Evolutionary conservation across 92 coral and sea anemone genomes (phyloP), one percentile per base, ranked within the genome.

Genomic region (Porites cylindrica): DNA sequence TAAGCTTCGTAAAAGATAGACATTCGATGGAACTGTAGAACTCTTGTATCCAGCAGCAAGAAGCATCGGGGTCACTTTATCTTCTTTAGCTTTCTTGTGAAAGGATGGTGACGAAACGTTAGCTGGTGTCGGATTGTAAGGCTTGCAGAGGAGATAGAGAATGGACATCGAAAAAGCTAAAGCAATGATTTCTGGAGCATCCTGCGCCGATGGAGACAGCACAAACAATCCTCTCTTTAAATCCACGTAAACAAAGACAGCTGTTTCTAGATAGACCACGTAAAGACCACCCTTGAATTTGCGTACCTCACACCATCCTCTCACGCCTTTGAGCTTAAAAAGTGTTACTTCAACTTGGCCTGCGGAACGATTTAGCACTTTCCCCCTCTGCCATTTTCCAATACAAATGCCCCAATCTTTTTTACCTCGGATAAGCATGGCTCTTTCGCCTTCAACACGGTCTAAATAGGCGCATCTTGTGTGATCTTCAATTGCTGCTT

Each of bases 131-230:
- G 88, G 88, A 60, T 58, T 20, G 72, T 91, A 86, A 0, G 93
- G 93, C n/a, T 88, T 90, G 51, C 93, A 90, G 47, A 90, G 88
- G 17, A 90, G 80, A 51, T 87, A 89, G 12, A 91, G 88, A 21
- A 91, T 72, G 13, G 94, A 51, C 1, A 82, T 78, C 16, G 94
- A 81, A 76, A 91, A 77, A 4, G 84, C 85, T 17, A 91, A 65
- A 1, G 91, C 91, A 12, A 87, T 64, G 23, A 86, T 80, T 47
- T 91, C 91, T 70, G 94, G 91, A 68, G 86, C 26, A 54, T 80
- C 90, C 17, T 82, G 91, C 20, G 66, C 77, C 21, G 68, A 66
- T 19, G 76, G 59, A 17, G 87, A 53, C 0, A 87, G 51, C 1
- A 82, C 78, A 8, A 90, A 51, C 18, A 11, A 13, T 7, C 94